These are phyloP conservation scores for Melanostoma mellinum DNA, from an alignment of 2,888 invertebrate genomes.

Conservation along the genomic window DNA sequence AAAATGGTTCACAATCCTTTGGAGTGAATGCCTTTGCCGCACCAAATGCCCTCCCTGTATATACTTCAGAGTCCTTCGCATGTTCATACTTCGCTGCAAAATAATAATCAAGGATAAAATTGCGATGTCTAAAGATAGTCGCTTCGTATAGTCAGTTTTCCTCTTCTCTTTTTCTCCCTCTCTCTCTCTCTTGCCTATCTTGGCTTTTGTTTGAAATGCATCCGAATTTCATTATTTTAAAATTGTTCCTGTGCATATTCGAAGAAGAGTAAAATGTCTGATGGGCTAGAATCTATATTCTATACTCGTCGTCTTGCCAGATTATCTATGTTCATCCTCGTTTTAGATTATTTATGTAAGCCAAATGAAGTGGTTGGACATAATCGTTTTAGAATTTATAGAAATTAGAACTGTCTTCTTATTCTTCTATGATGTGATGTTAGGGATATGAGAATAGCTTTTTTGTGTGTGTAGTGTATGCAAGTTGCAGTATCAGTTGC, in stretches of 20 bases:
- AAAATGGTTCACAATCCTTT: slow-evolving; percentile 57
- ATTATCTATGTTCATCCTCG: slow-evolving; percentile 45
- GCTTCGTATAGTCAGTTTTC: neutral
- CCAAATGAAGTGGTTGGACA: slow-evolving; percentile 67
- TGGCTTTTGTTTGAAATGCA: slow-evolving; percentile 66
- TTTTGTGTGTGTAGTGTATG: neutral
- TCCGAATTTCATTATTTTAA: slow-evolving; percentile 65
- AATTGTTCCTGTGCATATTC: slow-evolving; percentile 55
- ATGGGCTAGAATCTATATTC: neutral
- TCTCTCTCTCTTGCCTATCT: neutral
- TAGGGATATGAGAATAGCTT: slow-evolving; percentile 1
- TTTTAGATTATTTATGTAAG: slow-evolving; percentile 65
- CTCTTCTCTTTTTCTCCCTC: too few species aligned
- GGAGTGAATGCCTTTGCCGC: slow-evolving; percentile 12
- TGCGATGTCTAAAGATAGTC: slow-evolving; percentile 67
- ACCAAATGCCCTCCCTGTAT: neutral
- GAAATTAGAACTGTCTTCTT: slow-evolving; percentile 43
- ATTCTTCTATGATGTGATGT: neutral
- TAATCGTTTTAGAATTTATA: slow-evolving; percentile 56
- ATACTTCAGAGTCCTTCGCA: slow-evolving; percentile 24
- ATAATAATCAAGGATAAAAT: slow-evolving; percentile 70
- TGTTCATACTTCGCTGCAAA: slow-evolving; percentile 64
- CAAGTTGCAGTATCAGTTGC: neutral
- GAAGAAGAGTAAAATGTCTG: slow-evolving; percentile 25
- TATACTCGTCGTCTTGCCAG: slow-evolving; percentile 10